Base-by-base conservation (phyloP, 1,140 invertebrate species). In the Hestina assimilis region DNA sequence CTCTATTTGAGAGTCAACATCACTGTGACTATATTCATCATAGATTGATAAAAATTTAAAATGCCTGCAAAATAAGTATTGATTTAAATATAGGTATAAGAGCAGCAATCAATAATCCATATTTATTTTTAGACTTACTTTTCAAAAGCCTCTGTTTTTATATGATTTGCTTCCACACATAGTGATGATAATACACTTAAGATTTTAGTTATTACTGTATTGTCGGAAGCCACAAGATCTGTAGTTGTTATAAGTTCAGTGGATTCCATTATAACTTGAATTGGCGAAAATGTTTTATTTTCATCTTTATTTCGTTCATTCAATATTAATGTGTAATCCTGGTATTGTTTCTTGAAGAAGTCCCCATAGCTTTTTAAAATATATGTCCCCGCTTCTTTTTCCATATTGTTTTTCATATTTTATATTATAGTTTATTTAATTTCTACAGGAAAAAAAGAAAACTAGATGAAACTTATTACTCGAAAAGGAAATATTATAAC, bases 161-260 rank as follows among this genome's bases (percentile, higher is more conserved):
- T 80, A 24, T 89, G 66, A 42, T 92, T 84, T 48, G 96, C 92
- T 89, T 97, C 96, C 66, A 92, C 89, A 81, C 95, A 96, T 0
- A 96, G 87, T 28, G 93, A 91, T n/a, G 93, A 92, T 35, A 97
- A 91, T 0, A 95, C 94, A 21, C 93, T 92, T n/a, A 97, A 85
- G 11, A 96, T 91, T 89, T 96, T 96, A 47, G 95, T 95, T 52
- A 96, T 90, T 12, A 93, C 88, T 77, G 94, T 94, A 80, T 96
- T 96, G 81, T 97, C 95, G 17, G 94, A 95, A 60, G 94, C 92
- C 14, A 95, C 91, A 28, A 96, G 75, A 59, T 94, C 91, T 19
- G 94, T 81, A 29, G 95, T 73, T 19, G 90, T 89, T 6, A 93
- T 90, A 65, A 92, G 88, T 83, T 96, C 95, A 61, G 87, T 87